Base-by-base conservation (phyloP, 2,113 vertebrate genomes). In the Mormyrus iriodes region DNA sequence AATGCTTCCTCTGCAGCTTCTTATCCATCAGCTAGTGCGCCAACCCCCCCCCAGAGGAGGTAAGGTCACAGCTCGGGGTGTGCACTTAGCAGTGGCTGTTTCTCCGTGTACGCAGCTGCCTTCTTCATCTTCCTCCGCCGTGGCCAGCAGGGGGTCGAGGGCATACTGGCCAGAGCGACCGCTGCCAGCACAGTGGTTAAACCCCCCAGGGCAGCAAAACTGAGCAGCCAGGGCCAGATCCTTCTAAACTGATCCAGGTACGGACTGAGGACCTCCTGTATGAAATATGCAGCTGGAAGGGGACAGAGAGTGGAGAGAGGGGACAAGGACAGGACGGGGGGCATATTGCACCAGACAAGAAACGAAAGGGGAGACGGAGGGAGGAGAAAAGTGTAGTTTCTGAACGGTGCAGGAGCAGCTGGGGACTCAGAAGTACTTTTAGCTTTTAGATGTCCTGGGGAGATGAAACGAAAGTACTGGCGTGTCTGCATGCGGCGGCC, bases 151-250 rank as follows among this genome's bases (percentile, higher is more conserved):
- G 0, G 13, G 51, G n/a, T 31, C 44, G 19, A 42, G 17, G 24
- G 8, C 65, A 76, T 21, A 3, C 44, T 35, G 44, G 61, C 31
- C 27, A 82, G n/a, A 19, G 49, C 73, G 12, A 55, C 4, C 1
- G 44, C 31, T 39, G 73, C 3, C 44, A 88, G 9, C 49, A 94
- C 3, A 0, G 94, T 93, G 17, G 39, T 31, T 49, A 94, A 4
- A 0, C 93, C 94, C 19, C 96, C 96, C 1, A 93, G 6, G 35
- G 94, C 53, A 0, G 94, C 96, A 4, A 96, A 95, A 24, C 94
- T 95, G 0, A 95, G 9, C 53, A 97, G 65, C 96, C 96, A 97
- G 0, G 88, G 90, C 96, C 96, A 97, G 88, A 96, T 95, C 87
- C 88, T 92, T n/a, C 89, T 91, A 4, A 94, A 96, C 94, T 96